Percentiles rank a stretch among this genome's conserved stretches.
Evolutionary conservation across 2,113 vertebrate genomes (phyloP).

Genomic region (Odontesthes bonariensis): DNA sequence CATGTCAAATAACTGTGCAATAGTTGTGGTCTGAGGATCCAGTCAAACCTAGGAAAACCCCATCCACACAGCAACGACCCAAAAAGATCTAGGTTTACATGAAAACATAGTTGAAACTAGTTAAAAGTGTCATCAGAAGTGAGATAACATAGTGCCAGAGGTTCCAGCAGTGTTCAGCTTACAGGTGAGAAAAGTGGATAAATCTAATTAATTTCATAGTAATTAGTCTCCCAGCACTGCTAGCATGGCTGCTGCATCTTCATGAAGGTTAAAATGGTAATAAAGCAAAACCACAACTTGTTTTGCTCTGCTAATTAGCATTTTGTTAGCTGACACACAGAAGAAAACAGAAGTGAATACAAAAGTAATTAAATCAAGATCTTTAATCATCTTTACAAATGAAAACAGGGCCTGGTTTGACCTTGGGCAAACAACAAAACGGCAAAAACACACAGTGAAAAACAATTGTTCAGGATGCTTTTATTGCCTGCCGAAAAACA

Average conservation of each 20-base stretch:
- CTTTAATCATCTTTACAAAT: slow-evolving; percentile 54
- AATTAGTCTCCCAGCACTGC: neutral
- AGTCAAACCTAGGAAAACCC: too few relatives aligned
- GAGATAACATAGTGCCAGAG: neutral
- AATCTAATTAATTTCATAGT: neutral
- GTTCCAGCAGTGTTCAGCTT: neutral
- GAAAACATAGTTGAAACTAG: too few relatives aligned
- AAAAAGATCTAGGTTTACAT: too few relatives aligned
- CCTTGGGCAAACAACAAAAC: slow-evolving; percentile 54
- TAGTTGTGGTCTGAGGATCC: too few relatives aligned
- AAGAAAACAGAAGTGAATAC: neutral
- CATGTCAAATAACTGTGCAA: too few relatives aligned
- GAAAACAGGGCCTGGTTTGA: slow-evolving; percentile 13
- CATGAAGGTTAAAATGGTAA: slow-evolving; percentile 1
- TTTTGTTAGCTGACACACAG: neutral
- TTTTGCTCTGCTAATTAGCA: slow-evolving; percentile 25
- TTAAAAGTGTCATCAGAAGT: too few relatives aligned
- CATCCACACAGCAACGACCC: too few relatives aligned
- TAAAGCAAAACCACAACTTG: slow-evolving; percentile 4
- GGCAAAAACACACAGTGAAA: slow-evolving; percentile 7
- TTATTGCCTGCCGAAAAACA: slow-evolving; percentile 43
- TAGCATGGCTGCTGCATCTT: neutral
- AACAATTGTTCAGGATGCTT: slow-evolving; percentile 11
- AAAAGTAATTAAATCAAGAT: slow-evolving; percentile 12
- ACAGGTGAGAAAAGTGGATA: neutral